These are phyloP conservation scores for Archegozetes longisetosus DNA, from an alignment of 1,140 invertebrate genomes.

Conservation along the genomic window DNA sequence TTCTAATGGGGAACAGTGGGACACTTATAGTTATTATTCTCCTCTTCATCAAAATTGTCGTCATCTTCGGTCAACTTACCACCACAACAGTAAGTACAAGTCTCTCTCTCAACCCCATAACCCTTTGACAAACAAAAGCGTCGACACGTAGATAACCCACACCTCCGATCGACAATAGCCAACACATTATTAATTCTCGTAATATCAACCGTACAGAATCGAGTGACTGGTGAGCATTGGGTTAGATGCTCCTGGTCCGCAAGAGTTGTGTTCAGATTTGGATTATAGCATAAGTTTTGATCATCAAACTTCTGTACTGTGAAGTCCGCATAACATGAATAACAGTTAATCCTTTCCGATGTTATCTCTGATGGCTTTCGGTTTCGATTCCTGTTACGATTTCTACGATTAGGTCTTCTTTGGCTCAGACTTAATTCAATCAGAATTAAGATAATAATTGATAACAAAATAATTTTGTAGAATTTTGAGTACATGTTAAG, in stretches of 20 bases:
- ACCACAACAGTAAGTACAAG: slow-evolving; percentile 9
- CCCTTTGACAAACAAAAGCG: slow-evolving; percentile 2
- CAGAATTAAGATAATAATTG: not conserved
- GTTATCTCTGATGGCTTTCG: not conserved
- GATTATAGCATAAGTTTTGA: not conserved
- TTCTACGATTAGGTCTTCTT: slow-evolving; percentile 20
- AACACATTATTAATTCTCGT: not conserved
- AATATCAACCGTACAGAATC: not conserved
- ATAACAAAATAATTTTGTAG: not conserved
- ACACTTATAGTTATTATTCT: not conserved
- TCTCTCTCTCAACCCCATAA: slow-evolving; percentile 6
- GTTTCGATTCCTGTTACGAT: not conserved
- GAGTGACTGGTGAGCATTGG: not conserved
- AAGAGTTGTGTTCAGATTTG: not conserved
- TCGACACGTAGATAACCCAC: not conserved
- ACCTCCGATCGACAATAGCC: not conserved
- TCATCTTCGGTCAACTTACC: slow-evolving; percentile 9
- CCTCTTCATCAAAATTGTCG: slow-evolving; percentile 5
- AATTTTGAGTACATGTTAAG: too few relatives aligned
- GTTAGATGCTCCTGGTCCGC: not conserved
- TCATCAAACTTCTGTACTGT: not conserved
- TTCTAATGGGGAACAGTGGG: not conserved
- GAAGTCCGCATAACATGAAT: not conserved
- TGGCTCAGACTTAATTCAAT: not conserved
- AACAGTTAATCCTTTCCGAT: not conserved